These are phyloP conservation scores for Morone chrysops DNA, from an alignment of 2,113 vertebrate genomes.

Conservation along the genomic window DNA sequence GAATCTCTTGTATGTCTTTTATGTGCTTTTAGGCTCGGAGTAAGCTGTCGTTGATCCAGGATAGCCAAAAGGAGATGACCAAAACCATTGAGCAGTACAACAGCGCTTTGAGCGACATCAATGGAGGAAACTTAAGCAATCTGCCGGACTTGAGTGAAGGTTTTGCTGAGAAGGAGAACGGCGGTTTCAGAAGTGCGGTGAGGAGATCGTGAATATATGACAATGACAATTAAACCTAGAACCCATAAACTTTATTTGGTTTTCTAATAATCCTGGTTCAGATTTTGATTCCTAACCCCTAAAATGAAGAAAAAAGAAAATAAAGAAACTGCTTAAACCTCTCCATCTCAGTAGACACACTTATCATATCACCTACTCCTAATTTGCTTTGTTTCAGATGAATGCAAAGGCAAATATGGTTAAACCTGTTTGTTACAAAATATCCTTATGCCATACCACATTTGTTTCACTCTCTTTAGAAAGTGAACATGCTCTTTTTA, in stretches of 20 bases:
- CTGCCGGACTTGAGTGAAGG: constrained; percentile 84
- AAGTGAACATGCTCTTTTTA: background rate
- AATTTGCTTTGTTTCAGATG: background rate
- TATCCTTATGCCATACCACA: background rate
- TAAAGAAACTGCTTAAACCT: too few relatives aligned
- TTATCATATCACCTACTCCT: background rate
- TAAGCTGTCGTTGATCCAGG: constrained; percentile 91
- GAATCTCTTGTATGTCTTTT: background rate
- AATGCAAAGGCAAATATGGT: background rate
- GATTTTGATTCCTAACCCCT: background rate
- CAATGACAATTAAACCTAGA: background rate
- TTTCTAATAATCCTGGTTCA: background rate
- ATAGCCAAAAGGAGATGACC: constrained; percentile 88
- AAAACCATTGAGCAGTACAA: constrained; percentile 89
- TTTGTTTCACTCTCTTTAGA: background rate
- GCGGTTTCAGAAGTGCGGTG: constrained; percentile 85
- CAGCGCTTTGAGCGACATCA: constrained; percentile 84
- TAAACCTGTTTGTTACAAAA: background rate
- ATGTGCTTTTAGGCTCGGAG: constrained; percentile 86
- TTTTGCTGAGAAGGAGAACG: constrained; percentile 84
- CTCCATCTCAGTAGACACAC: too few relatives aligned
- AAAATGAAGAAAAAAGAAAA: background rate
- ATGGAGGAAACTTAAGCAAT: constrained; percentile 83
- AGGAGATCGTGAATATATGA: constrained; percentile 58
- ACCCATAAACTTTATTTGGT: background rate